Base-by-base conservation (phyloP, 2,797 vertebrate genomes). In the Falco rusticolus region DNA sequence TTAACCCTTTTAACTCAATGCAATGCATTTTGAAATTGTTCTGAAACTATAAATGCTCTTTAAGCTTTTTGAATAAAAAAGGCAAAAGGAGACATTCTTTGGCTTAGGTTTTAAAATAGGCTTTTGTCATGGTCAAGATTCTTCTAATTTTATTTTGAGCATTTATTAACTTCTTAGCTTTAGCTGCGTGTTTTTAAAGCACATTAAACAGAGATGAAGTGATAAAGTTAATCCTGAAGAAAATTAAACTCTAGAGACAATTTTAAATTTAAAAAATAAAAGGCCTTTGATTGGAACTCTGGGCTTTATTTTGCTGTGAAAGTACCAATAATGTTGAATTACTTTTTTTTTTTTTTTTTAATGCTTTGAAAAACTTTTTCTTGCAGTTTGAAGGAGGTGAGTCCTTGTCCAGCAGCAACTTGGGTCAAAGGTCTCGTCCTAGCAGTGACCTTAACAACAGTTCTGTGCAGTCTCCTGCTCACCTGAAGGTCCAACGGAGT, bases 401-500 rank as follows among this genome's bases (percentile, higher is more conserved):
- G 85, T 99, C 99, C 11, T 95, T 99, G 90, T 99, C 99, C 91
- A 99, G 98, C 95, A 99, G 98, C 93, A 98, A 98, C 97, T 98
- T 99, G 97, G 98, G 98, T 95, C 99, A 99, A 94, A 98, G 99
- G 82, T 99, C 99, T 84, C 98, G 99, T 86, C 99, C 99, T 47
- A 99, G 98, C 98, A 99, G 99, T 2, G 99, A 99, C 98, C 98
- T 99, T 95, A 99, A 99, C 98, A 99, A 99, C 98, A 99, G 99
- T 96, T 99, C 99, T 14, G 98, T 99, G 66, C 98, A 99, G 97
- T 99, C 99, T n/a, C 99, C 99, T 0, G 99, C 99, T 66, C 99
- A 99, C 98, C 98, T 99, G 97, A 99, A 99, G 98, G 99, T 99
- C 97, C 99, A 99, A 22, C 98, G 99, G 96, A 99, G 99, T 98